These are phyloP conservation scores for Limonius californicus DNA, from an alignment of 1,140 invertebrate genomes.

Conservation along the genomic window DNA sequence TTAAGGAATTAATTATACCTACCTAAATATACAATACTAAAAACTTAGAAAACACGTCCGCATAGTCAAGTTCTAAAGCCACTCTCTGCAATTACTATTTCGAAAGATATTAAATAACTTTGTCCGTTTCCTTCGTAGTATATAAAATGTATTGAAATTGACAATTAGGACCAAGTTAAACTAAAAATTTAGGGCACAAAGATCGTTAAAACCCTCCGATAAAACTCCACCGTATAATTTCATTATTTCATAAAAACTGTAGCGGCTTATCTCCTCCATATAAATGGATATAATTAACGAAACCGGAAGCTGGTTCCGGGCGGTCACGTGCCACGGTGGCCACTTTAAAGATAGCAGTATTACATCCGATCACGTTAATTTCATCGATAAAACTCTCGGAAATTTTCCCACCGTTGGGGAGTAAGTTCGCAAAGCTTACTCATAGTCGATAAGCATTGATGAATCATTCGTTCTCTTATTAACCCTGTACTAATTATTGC, in stretches of 20 bases:
- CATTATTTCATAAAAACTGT: background rate
- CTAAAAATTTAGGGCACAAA: too few species aligned
- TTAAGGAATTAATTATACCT: too few species aligned
- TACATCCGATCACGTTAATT: background rate
- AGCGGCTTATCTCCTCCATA: background rate
- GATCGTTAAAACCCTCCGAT: background rate
- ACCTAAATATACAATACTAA: too few species aligned
- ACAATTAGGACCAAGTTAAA: too few species aligned
- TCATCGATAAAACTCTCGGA: background rate
- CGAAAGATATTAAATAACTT: too few species aligned
- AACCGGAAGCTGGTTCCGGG: background rate
- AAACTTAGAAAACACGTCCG: too few species aligned
- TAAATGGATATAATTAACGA: background rate
- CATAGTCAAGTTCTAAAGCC: too few species aligned
- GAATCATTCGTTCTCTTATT: background rate
- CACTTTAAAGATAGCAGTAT: slow-evolving; percentile 1
- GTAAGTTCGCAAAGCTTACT: background rate
- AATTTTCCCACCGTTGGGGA: background rate
- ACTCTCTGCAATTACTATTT: too few species aligned
- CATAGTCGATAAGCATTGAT: background rate
- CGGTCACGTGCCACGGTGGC: background rate
- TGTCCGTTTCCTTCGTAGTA: too few species aligned
- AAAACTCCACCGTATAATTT: background rate
- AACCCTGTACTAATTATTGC: too few species aligned
- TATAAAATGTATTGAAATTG: too few species aligned